phyloP scores from a whole-genome alignment of 2,797 vertebrate genomes.

The Eupleurogrammus muticus region DNA sequence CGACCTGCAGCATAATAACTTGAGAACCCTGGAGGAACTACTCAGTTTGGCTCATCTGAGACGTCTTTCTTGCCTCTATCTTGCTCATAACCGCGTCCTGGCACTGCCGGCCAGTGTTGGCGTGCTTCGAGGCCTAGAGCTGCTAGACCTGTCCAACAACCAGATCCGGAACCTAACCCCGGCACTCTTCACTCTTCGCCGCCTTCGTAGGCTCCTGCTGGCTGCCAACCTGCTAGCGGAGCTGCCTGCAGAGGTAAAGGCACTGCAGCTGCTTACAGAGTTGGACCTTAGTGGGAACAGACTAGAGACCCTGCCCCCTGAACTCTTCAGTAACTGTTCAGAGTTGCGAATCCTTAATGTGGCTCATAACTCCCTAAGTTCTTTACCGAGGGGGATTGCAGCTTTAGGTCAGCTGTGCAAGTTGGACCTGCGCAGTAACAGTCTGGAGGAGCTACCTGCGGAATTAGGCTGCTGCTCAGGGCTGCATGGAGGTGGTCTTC shows the following conservation, averaged over 20 bases:
- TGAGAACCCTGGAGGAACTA: constrained; percentile 84
- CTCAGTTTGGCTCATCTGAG: constrained; percentile 80
- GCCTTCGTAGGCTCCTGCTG: constrained; percentile 82
- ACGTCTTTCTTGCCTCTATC: constrained; percentile 78
- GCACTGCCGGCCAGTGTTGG: constrained; percentile 76
- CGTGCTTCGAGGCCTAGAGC: constrained; percentile 79
- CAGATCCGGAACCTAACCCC: constrained; percentile 79
- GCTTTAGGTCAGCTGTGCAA: constrained; percentile 71
- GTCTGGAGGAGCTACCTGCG: constrained; percentile 79
- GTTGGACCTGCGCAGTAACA: constrained; percentile 84
- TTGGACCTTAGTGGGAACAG: constrained; percentile 83
- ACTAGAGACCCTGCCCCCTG: constrained; percentile 77
- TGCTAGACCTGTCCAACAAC: constrained; percentile 84
- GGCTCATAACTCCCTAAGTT: constrained; percentile 78
- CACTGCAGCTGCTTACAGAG: constrained; percentile 74
- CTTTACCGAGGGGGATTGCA: constrained; percentile 68
- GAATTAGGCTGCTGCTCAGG: constrained; percentile 79
- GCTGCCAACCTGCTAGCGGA: constrained; percentile 80
- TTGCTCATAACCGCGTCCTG: constrained; percentile 81
- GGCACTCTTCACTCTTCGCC: constrained; percentile 80
- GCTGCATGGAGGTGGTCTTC: constrained; percentile 78
- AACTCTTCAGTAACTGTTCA: constrained; percentile 76
- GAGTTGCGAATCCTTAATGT: constrained; percentile 78
- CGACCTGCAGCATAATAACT: constrained; percentile 81
- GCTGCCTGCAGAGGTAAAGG: constrained; percentile 78